Conservation (phyloP, 2,797 vertebrate genomes). For the Lates japonicus region DNA sequence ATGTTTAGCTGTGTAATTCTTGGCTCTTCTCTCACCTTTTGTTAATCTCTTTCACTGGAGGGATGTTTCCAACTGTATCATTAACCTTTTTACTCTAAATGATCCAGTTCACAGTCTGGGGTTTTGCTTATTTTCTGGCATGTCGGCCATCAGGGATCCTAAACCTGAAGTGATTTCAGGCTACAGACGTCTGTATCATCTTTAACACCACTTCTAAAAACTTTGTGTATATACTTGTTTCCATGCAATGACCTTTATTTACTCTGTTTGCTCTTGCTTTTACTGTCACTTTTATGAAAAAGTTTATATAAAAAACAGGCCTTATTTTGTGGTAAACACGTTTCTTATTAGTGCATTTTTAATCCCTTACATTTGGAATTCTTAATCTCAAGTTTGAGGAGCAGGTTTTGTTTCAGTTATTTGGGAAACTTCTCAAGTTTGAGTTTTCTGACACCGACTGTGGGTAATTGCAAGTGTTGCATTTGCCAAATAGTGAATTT, state of each 20-base stretch:
- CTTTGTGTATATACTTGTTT: background rate
- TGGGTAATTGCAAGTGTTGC: background rate
- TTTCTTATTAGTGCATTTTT: background rate
- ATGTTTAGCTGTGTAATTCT: background rate
- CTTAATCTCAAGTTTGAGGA: background rate
- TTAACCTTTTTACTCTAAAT: background rate
- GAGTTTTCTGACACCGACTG: background rate
- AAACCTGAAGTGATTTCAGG: too few species aligned
- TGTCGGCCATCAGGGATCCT: background rate
- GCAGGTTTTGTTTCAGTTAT: constrained; percentile 1
- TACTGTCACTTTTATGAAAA: background rate
- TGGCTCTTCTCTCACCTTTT: background rate
- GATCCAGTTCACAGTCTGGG: background rate
- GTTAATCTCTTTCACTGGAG: background rate
- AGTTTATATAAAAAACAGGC: background rate
- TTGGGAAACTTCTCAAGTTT: background rate
- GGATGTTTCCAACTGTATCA: background rate
- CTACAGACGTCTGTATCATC: too few species aligned
- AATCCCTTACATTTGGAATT: background rate
- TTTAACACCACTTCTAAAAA: background rate
- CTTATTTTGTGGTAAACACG: background rate
- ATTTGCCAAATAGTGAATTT: background rate
- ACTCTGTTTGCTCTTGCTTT: background rate
- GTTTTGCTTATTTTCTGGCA: background rate
- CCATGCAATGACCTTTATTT: background rate